Base-by-base conservation (phyloP, 1,140 invertebrate genomes). In the Goniozus legneri region DNA sequence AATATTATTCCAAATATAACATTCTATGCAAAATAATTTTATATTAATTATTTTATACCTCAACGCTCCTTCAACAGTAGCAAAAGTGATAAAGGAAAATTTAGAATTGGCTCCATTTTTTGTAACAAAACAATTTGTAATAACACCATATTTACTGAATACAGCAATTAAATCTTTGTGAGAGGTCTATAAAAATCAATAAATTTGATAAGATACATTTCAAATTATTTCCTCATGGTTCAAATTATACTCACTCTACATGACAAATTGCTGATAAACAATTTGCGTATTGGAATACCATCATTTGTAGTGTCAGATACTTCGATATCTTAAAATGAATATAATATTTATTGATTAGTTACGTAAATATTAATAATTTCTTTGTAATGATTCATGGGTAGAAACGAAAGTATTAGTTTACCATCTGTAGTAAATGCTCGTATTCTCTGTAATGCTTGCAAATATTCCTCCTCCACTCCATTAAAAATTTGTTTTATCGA, bases 251-350 rank as follows among this genome's bases (percentile, higher is more conserved):
- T 65, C 40, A 74, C 71, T 44, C 71, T 65, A 51, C 69, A 57
- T 30, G 73, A 67, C 45, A 75, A 54, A 56, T 75, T 75, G 1
- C 64, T 61, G 45, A 75, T 43, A 46, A 73, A 75, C 34, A 75
- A 58, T 61, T 73, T 75, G 50, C 70, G 47, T 43, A 75, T 69
- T 15, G 67, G 66, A 12, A 69, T 52, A 14, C 62, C 67, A 44
- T 75, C 70, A 32, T 51, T 39, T 8, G 60, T 52, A 8, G 32
- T 42, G 20, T 15, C 21, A 22, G 41, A 41, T 8, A 42, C 24
- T 6, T 27, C 24, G 10, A 10, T 6, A 27, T 4, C 4, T 27
- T n/a, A n/a, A 27, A 6, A 27, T 27, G 4, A 27, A 4, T 27
- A 27, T 27, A 4, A 10, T 27, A 27, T 27, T 27, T 10, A 27